phyloP scores from a whole-genome alignment of 2,113 vertebrate genomes.

The Xiphias gladius region DNA sequence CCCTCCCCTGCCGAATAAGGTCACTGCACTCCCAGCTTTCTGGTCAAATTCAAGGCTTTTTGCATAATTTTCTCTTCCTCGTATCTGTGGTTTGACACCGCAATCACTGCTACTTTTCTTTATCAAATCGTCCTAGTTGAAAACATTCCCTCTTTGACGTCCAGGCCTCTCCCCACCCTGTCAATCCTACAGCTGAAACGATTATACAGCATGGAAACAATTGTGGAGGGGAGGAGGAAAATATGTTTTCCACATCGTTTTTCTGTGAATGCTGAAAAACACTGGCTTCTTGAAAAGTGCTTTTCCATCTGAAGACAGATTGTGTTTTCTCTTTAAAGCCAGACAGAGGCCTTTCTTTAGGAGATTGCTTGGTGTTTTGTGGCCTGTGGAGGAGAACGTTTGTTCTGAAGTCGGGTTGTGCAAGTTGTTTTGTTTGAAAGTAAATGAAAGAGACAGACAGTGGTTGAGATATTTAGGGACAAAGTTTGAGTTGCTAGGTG shows the following conservation, averaged over 20 bases:
- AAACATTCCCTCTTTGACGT: constrained; percentile 36
- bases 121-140: constrained; percentile 14
- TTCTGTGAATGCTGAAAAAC: constrained; percentile 59
- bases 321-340: constrained; percentile 50
- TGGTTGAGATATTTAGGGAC: constrained; percentile 35
- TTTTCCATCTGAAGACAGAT: constrained; percentile 51
- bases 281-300: constrained; percentile 62
- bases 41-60: constrained; percentile 26
- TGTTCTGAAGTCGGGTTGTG: constrained; percentile 55
- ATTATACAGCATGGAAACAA: constrained; percentile 50
- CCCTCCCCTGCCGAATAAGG: constrained; percentile 17
- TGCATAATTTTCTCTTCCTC: constrained; percentile 6
- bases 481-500: constrained; percentile 45
- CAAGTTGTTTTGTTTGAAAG: constrained; percentile 53
- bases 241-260: constrained; percentile 54
- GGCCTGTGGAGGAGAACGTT: constrained; percentile 57
- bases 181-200: constrained; percentile 47
- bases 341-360: constrained; percentile 56
- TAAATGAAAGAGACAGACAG: constrained; percentile 25
- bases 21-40: constrained; percentile 3
- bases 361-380: constrained; percentile 63
- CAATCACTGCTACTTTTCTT: constrained; percentile 35
- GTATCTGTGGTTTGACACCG: constrained; percentile 26
- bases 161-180: constrained; percentile 19
- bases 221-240: constrained; percentile 37